Evolutionary conservation across 2,797 vertebrate species (phyloP).

Genomic region (Caiman crocodilus): DNA sequence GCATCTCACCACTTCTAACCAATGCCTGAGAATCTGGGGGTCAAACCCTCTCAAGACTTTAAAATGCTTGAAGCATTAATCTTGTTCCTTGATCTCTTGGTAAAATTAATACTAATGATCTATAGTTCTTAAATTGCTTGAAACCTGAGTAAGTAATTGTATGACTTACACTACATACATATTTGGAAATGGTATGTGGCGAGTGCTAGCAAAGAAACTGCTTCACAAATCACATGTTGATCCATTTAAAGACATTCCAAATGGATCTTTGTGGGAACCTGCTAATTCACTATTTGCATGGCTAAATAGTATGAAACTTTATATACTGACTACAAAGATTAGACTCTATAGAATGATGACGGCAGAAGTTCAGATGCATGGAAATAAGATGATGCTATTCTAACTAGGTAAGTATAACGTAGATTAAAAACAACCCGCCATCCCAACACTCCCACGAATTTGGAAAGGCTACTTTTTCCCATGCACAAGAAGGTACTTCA

Average conservation of each 20-base stretch:
- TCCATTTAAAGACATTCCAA: neutral
- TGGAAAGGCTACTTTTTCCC: neutral
- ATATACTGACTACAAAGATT: neutral
- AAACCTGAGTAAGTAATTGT: neutral
- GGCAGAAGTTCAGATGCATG: neutral
- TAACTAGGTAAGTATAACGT: neutral
- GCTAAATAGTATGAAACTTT: neutral
- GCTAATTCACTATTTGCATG: neutral
- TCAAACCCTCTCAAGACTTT: neutral
- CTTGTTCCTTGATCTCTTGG: neutral
- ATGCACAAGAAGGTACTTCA: neutral
- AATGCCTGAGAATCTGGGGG: neutral
- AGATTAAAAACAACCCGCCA: neutral
- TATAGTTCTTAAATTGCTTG: neutral
- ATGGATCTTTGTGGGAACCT: neutral
- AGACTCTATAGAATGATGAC: neutral
- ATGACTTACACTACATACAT: neutral
- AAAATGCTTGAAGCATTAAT: neutral
- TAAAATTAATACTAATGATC: accelerated
- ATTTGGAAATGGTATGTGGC: neutral
- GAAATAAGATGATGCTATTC: neutral
- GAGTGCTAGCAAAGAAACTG: neutral
- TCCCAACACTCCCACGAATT: neutral
- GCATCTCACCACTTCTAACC: neutral
- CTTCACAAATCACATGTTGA: neutral